Percentiles rank a stretch among this genome's conserved stretches.
Conservation (phyloP, 2,797 vertebrate genomes). For the Aulostomus chinensis region DNA sequence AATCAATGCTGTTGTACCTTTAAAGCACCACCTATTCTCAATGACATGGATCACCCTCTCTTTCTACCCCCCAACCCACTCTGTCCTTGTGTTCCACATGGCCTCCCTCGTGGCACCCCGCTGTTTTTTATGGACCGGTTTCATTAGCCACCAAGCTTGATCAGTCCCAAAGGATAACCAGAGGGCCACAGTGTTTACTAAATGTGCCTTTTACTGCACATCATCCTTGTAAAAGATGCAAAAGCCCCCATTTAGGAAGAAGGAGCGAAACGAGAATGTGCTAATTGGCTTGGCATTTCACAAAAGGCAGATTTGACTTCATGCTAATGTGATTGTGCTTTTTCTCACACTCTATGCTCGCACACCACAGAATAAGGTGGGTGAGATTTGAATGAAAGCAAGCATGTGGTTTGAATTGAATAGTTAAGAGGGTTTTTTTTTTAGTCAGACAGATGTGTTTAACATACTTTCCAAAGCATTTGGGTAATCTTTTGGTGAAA, state of each 20-base stretch:
- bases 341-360: slow-evolving; percentile 25
- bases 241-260: slow-evolving; percentile 66
- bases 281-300: slow-evolving; percentile 80
- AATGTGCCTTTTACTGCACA: slow-evolving; percentile 70
- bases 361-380: slow-evolving; percentile 53
- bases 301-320: slow-evolving; percentile 77
- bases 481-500: neutral
- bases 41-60: slow-evolving; percentile 22
- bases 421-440: slow-evolving; percentile 12
- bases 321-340: slow-evolving; percentile 73
- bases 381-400: slow-evolving; percentile 45
- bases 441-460: slow-evolving; percentile 9
- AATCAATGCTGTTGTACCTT: slow-evolving; percentile 36
- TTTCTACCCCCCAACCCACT: slow-evolving; percentile 16
- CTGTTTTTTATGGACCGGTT: slow-evolving; percentile 59
- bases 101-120: slow-evolving; percentile 25
- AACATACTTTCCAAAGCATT: slow-evolving; percentile 23
- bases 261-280: slow-evolving; percentile 59
- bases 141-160: slow-evolving; percentile 72
- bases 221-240: slow-evolving; percentile 70
- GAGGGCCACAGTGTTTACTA: slow-evolving; percentile 63
- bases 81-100: slow-evolving; percentile 27
- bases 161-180: slow-evolving; percentile 62
- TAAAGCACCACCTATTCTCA: slow-evolving; percentile 14
- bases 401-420: slow-evolving; percentile 23